Base-by-base conservation (phyloP, 2,888 invertebrate species). In the Pammene aurita region DNA sequence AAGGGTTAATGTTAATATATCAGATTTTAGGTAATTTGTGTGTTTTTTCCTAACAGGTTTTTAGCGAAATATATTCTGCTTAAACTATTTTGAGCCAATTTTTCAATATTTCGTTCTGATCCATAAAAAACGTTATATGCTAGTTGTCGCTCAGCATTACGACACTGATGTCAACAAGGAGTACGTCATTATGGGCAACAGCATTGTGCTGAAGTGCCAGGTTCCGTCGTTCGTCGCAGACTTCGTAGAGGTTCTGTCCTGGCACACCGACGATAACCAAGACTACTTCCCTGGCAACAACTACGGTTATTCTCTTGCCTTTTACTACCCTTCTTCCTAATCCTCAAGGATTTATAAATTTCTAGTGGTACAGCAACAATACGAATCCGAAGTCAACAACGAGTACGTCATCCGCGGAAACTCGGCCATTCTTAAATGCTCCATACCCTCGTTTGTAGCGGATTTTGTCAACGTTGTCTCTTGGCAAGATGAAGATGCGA, bases 371-470 rank as follows among this genome's bases (percentile, higher is more conserved):
- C 96, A 96, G 84, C 97, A 97, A 87, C 96, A 95, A 88, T 97
- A 97, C 90, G 96, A 97, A 90, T 96, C 96, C 73, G 97, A 97
- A 93, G 97, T 97, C 77, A 97, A 97, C 92, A 96, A 97, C 91
- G 97, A 97, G 87, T 97, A 97, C 88, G 97, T 96, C 68, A 97
- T 97, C 82, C 95, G 96, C 77, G 97, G 97, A 78, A 97, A 97
- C 89, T 95, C 97, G 79, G 97, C 96, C 72, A 96, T 97, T 74
- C 93, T 97, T 80, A 97, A 97, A 92, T 97, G 97, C 93, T 96
- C 96, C 80, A 96, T 97, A 81, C 98, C 98, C 61, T 97, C 97
- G 73, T 98, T 97, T 90, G 97, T 98, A 72, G 96, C 97, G 72
- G 98, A 98, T 92, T 98, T 98, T 90, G 97, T 98, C 73, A 94